Percentiles rank a stretch among this genome's conserved stretches.
Conservation (phyloP, 2,113 vertebrate species). For the Coreoperca whiteheadi region DNA sequence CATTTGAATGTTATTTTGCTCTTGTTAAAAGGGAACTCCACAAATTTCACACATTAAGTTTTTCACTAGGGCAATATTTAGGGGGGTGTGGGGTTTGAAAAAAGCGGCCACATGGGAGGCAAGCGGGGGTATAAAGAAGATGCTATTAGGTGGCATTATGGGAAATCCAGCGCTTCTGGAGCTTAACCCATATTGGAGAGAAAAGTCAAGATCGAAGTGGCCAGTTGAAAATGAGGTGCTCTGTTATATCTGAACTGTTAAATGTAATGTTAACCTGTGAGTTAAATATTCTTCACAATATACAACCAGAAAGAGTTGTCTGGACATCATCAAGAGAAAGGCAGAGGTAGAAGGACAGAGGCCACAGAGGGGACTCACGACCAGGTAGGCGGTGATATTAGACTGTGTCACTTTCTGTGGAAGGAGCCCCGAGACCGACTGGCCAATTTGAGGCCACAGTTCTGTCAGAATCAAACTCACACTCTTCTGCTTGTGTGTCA, state of each 20-base stretch:
- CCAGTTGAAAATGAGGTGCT: not conserved
- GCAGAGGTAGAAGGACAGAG: not conserved
- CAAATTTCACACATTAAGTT: not conserved
- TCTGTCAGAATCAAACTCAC: constrained; percentile 14
- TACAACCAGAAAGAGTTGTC: not conserved
- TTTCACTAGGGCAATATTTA: no score
- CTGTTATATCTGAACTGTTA: not conserved
- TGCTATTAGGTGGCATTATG: not conserved
- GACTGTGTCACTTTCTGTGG: constrained; percentile 5
- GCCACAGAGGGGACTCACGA: not conserved
- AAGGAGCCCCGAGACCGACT: constrained; percentile 12
- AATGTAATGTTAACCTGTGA: not conserved
- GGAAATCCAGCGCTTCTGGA: not conserved
- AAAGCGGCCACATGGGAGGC: not conserved
- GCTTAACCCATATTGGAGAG: not conserved
- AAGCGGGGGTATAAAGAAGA: not conserved
- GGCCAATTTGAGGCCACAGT: constrained; percentile 18
- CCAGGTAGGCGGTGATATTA: constrained; percentile 2
- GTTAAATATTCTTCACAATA: not conserved
- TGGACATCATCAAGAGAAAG: not conserved
- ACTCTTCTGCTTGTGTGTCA: constrained; percentile 25
- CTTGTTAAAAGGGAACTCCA: not conserved
- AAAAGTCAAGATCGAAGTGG: not conserved
- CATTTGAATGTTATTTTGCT: not conserved
- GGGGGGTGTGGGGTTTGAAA: not conserved